phyloP scores from a whole-genome alignment of 2,113 vertebrate genomes.

The Zosterops pallidus region DNA sequence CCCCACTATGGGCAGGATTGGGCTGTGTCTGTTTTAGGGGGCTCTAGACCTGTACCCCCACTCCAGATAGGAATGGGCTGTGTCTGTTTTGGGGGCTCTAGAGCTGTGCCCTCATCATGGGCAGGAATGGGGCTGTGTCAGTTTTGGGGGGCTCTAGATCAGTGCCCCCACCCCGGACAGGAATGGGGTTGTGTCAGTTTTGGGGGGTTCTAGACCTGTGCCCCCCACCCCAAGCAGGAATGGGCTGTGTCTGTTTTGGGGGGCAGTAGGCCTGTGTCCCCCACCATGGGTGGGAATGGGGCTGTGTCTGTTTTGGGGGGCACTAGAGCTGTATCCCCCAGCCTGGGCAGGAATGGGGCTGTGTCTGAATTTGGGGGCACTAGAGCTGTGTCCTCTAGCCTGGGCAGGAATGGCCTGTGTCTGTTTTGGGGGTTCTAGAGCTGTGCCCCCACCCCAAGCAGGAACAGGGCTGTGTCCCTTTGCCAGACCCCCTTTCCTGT shows the following conservation, averaged over 20 bases:
- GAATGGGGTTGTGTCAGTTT: not conserved
- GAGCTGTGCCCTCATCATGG: accelerated
- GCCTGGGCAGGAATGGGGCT: accelerated
- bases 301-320: not conserved
- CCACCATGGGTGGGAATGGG: not conserved
- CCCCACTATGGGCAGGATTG: not conserved
- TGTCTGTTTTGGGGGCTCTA: too few species aligned
- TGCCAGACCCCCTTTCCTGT: not conserved
- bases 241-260: not conserved
- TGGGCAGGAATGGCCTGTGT: accelerated
- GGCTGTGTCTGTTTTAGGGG: not conserved
- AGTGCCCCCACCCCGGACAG: accelerated
- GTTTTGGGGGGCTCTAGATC: not conserved
- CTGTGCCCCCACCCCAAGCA: not conserved
- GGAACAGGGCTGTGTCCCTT: not conserved
- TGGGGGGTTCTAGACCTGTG: too few species aligned
- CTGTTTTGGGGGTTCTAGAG: not conserved
- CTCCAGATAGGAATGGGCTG: accelerated
- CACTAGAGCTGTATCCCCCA: too few species aligned
- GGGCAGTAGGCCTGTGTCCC: too few species aligned
- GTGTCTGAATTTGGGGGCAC: not conserved
- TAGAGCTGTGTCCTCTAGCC: not conserved
- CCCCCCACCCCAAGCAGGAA: accelerated
- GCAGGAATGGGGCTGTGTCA: not conserved
- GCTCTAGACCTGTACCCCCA: not conserved